Base-by-base conservation (phyloP, 1,140 invertebrate species). In the Manduca sexta region DNA sequence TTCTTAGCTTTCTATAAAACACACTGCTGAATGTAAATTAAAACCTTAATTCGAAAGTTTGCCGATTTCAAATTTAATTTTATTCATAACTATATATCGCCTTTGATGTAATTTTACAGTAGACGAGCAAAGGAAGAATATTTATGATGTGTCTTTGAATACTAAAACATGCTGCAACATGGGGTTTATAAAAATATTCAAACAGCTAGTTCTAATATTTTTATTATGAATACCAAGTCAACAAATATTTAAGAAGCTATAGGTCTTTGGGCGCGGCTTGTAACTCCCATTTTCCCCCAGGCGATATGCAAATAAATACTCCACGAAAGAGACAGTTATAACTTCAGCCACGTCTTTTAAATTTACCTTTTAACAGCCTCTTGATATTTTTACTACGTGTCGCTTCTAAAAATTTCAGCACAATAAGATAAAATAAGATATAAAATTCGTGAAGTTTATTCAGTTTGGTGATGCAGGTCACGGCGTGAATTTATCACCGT, bases 341-440 rank as follows among this genome's bases (percentile, higher is more conserved):
- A 73, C 66, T 73, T 69, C 49, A 49, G 51, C 56, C 70, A 74
- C 69, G 71, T 74, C 57, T 45, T 62, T 58, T 57, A 74, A 76
- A 76, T 79, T 74, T 65, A 73, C 71, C 64, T 76, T 71, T 69
- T 73, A 79, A 79, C 67, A 63, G 62, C 64, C 64, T 63, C 65
- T 60, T 71, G 65, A 76, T 79, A 76, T 74, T 79, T n/a, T 76
- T 69, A 69, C 60, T 66, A 73, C 64, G 71, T 74, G 72, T 74
- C 60, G 51, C 66, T 51, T 66, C 61, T 56, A 60, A 69, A 67
- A 69, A 65, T 68, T 66, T 70, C 64, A 61, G 64, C 64, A 71
- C 41, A 50, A 68, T 64, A 70, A 63, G 58, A 72, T 60, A 61
- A 72, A 70, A 70, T 43, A 53, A 53, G 49, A 61, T 58, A 68